Conservation (phyloP, 2,888 invertebrate species). For the Cordylochernes scorpioides region DNA sequence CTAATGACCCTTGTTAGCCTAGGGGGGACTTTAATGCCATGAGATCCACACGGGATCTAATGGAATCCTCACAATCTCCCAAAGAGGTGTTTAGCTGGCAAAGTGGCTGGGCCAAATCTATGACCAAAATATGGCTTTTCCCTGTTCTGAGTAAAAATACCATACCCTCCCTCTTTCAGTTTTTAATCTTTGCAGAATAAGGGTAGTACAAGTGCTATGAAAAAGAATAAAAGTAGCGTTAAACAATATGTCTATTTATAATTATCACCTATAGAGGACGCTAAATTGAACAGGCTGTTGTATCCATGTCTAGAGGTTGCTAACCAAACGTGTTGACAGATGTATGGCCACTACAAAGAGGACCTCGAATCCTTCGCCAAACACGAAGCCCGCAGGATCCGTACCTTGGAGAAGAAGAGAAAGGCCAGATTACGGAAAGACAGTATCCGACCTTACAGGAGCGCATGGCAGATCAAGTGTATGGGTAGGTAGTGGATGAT, state of each 20-base stretch:
- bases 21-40: no score
- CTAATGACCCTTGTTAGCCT: no score
- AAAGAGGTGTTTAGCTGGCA: no score
- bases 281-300: neutral
- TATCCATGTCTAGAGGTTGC: neutral
- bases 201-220: neutral
- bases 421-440: conserved; percentile 30
- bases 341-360: conserved; percentile 80
- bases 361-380: conserved; percentile 79
- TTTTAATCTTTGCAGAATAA: no score
- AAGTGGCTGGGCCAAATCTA: no score
- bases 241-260: neutral
- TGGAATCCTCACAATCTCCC: no score
- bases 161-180: no score
- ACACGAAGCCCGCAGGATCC: conserved; percentile 59
- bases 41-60: no score
- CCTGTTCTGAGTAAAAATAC: no score
- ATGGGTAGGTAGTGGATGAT: no score
- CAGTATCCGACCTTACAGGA: conserved; percentile 16
- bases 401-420: conserved; percentile 37
- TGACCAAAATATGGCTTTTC: no score
- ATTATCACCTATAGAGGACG: neutral
- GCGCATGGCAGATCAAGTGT: conserved; percentile 15
- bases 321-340: no score
- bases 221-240: neutral